These are phyloP conservation scores for Pegoplata infirma DNA, from an alignment of 2,888 invertebrate species.

Conservation along the genomic window DNA sequence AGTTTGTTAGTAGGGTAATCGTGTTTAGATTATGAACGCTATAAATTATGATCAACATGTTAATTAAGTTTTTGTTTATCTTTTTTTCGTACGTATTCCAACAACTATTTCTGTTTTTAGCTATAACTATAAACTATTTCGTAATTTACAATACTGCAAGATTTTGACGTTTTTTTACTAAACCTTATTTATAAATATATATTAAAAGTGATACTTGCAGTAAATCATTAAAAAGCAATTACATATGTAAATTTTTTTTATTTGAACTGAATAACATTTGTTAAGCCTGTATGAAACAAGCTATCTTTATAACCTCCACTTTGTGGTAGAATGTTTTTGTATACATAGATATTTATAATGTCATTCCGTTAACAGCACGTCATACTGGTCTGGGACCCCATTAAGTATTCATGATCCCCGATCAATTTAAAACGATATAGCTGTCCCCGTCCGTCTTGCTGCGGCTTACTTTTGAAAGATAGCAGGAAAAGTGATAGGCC, in stretches of 20 bases:
- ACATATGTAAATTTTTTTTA: constrained; percentile 1
- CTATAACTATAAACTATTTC: background rate
- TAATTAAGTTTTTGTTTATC: constrained; percentile 68
- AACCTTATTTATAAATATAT: constrained; percentile 5
- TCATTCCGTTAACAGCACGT: no score
- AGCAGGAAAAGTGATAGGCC: no score
- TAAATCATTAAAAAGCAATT: constrained; percentile 43
- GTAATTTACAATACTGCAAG: background rate
- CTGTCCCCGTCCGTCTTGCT: no score
- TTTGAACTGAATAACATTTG: background rate
- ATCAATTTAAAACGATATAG: no score
- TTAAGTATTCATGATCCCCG: no score
- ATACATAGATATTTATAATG: background rate
- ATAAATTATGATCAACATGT: constrained; percentile 72
- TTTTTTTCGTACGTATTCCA: background rate
- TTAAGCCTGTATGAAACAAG: no score
- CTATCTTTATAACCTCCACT: no score
- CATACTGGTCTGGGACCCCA: no score
- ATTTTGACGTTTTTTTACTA: background rate
- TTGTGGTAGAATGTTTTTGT: background rate
- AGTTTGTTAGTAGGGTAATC: constrained; percentile 20
- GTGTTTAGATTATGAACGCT: constrained; percentile 51
- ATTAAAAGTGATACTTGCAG: background rate
- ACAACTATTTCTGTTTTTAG: background rate
- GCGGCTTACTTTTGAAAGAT: no score